Percentiles rank a stretch among this genome's conserved stretches.
phyloP scores from a whole-genome alignment of 2,797 vertebrate species.

The Cyprinodon diabolis region DNA sequence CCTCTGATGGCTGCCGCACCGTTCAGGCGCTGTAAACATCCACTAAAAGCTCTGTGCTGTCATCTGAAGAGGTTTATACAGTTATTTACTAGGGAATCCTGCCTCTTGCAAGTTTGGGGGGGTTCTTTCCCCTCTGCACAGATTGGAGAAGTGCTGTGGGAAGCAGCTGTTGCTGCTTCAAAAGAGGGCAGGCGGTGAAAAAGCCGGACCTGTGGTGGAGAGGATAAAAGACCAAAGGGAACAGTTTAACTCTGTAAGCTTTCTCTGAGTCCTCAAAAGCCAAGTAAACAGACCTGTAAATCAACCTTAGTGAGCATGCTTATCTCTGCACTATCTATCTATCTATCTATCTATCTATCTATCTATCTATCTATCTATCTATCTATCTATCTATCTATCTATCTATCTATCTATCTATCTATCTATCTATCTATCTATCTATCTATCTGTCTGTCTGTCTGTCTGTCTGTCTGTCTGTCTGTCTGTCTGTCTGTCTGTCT shows the following conservation, averaged over 20 bases:
- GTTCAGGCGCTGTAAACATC: constrained; percentile 42
- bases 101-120: constrained; percentile 24
- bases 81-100: constrained; percentile 26
- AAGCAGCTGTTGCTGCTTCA: constrained; percentile 62
- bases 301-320: constrained; percentile 22
- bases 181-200: constrained; percentile 51
- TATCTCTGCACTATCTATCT: not conserved
- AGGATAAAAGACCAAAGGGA: constrained; percentile 63
- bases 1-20: constrained; percentile 48
- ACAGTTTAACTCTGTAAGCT: constrained; percentile 63
- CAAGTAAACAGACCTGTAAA: constrained; percentile 58
- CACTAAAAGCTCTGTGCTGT: constrained; percentile 48
- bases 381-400: constrained; percentile 12
- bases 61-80: constrained; percentile 51
- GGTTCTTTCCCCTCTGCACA: constrained; percentile 6
- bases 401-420: constrained; percentile 4
- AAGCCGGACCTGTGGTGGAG: constrained; percentile 36
- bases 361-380: constrained; percentile 8
- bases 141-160: constrained; percentile 45
- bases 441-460: constrained; percentile 3
- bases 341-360: not conserved
- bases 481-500: constrained; percentile 9
- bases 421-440: not conserved
- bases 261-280: constrained; percentile 62
- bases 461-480: constrained; percentile 14